Evolutionary conservation across 2,113 vertebrate genomes (phyloP), one percentile per base, ranked within the genome.

Genomic region (Procavia capensis): DNA sequence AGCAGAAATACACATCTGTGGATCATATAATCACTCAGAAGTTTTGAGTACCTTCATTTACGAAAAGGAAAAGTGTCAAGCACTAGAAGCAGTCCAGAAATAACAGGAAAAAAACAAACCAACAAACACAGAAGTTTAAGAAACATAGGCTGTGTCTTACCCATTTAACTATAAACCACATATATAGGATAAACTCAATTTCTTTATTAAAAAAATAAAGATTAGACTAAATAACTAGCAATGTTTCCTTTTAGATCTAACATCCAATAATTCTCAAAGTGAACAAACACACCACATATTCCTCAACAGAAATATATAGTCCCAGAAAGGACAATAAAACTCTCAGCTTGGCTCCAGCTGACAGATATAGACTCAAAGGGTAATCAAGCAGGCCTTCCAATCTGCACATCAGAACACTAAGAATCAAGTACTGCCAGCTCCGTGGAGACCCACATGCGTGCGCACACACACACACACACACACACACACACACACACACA

Each of bases 131-230:
- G 76, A 90, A 68, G 7, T 13, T 81, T 86, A 74, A 80, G 41
- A 91, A 78, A 84, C 14, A 5, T 64, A 87, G 78, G 6, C 20
- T 88, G 16, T 94, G 34, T n/a, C 29, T 92, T 76, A 87, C 10
- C 0, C n/a, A 88, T 45, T 74, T 87, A 41, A 68, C n/a, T 36
- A 86, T 88, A 94, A 95, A 72, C 47, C 34, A 93, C 17, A 43
- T 34, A 64, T 81, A 41, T 57, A 50, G 78, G 64, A 41, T 90
- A 27, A 94, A 90, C 9, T 94, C 19, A 90, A 78, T 93, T 94
- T 92, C 31, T 50, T 94, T 82, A 74, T 59, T 85, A 93, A 78
- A 82, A 94, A 95, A 90, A 85, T 93, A 92, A 97, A 85, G 34
- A 39, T 93, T 85, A 70, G 27, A 39, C 39, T 74, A 83, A 43